Base-by-base conservation (phyloP, 2,797 vertebrate species). In the Alectoris magna region DNA sequence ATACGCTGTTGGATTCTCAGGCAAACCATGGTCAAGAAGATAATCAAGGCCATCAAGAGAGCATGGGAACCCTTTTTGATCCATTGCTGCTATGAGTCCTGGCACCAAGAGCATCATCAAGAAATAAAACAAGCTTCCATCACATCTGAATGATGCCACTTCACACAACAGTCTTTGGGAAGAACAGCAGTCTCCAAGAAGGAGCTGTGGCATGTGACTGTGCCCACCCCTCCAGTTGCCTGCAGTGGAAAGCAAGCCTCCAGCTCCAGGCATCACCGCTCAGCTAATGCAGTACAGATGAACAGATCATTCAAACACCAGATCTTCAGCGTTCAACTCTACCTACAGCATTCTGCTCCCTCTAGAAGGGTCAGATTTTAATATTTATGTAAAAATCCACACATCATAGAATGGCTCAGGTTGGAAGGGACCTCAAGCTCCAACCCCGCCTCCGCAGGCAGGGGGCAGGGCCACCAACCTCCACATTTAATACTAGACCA, bases 1-100 rank as follows among this genome's bases (percentile, higher is more conserved):
- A 43, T 13, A 68, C 0, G 0, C 3, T 36, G 55, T 41, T 24
- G 44, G 36, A 2, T 13, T 34, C n/a, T 46, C 21, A 36, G 22
- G 55, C 9, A 66, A 41, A 64, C 49, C 11, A 4, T 68, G 44
- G 24, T 55, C 21, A 6, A 18, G 36, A 22, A 79, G 76, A 48
- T 31, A 63, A 68, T 6, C 48, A 24, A 49, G 23, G 48, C 22
- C 48, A 49, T 49, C 23, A 49, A 24, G 23, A 24, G 48, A 49
- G 11, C 24, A 24, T 24, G 23, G 48, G 48, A 49, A 49, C 48
- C 23, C 23, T 49, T 24, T 49, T 24, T 3, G 12, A 49, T 49
- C 48, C 23, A 49, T 8, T 49, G 23, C 48, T 49, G 23, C 10
- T 49, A 22, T 49, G 23, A 49, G 23, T 24, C 1, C 44, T 17